Base-by-base conservation (phyloP, 2,888 invertebrate genomes). In the Metopia argyrocephala region DNA sequence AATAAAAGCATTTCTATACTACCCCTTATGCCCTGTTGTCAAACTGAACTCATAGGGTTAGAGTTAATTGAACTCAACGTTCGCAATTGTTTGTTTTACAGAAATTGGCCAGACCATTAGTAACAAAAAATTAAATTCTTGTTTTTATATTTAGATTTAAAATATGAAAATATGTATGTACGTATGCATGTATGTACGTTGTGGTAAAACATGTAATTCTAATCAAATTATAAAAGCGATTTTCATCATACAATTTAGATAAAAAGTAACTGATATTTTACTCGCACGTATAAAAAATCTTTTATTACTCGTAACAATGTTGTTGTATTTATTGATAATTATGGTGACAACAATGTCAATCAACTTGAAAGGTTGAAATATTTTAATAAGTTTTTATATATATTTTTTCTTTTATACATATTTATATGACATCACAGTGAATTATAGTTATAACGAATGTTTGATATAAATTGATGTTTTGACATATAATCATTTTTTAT, bases 331-430 rank as follows among this genome's bases (percentile, higher is more conserved):
- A 46, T 38, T 38, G 21, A 62, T n/a, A 62, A 54, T 48, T 57
- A 2, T 66, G 45, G 45, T 52, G 74, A 59, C 75, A 66, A 68
- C 15, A 61, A 61, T 68, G 75, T 75, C 68, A 75, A 75, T 75
- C 75, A 75, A 75, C 45, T 61, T 20, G 46, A 45, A 52, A 57
- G 45, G 28, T 65, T 59, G 59, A 27, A 12, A 45, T 71, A 71
- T 71, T 62, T 57, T 59, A 74, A 65, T 65, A 50, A 38, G 54
- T 27, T 56, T 56, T 18, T 54, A 18, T n/a, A n/a, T n/a, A n/a
- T n/a, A n/a, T n/a, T n/a, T n/a, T n/a, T n/a, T n/a, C n/a, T n/a
- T n/a, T n/a, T n/a, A n/a, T n/a, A n/a, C n/a, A n/a, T 38, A 38
- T 31, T 31, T 31, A 12, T 31, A 38, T 38, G 38, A 4, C 4